Evolutionary conservation across 1,140 invertebrate species (phyloP).

Genomic region (Euwallacea similis): DNA sequence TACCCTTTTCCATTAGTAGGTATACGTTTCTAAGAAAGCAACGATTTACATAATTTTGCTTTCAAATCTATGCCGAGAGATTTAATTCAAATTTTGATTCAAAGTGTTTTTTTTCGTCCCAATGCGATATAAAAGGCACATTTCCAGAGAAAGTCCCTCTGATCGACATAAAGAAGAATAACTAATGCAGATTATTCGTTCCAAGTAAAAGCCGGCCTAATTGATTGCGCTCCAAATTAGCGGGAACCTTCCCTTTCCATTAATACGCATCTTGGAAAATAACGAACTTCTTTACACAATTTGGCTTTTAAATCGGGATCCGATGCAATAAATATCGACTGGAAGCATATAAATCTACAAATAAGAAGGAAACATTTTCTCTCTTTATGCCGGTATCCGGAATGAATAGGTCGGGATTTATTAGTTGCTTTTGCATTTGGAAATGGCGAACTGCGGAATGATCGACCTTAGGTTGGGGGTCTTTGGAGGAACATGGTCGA

Average conservation of each 20-base stretch:
- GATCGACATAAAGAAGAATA: not conserved
- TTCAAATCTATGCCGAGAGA: too few species aligned
- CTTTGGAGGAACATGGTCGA: not conserved
- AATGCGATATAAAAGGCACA: too few species aligned
- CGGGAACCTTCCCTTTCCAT: constrained; percentile 22
- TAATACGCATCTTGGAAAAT: constrained; percentile 32
- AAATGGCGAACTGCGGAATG: constrained; percentile 9
- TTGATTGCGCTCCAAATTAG: constrained; percentile 17
- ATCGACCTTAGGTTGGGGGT: constrained; percentile 9
- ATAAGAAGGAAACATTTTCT: constrained; percentile 33
- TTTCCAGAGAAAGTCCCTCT: not conserved
- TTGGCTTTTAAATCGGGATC: constrained; percentile 31
- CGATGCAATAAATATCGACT: constrained; percentile 32
- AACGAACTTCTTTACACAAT: constrained; percentile 31
- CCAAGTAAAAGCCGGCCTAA: constrained; percentile 7
- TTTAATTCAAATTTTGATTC: too few species aligned
- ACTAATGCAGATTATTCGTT: constrained; percentile 5
- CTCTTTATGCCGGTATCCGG: constrained; percentile 23
- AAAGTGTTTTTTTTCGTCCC: too few species aligned
- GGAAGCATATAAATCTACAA: constrained; percentile 30
- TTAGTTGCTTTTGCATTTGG: constrained; percentile 28
- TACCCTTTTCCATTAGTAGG: not conserved
- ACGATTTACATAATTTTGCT: too few species aligned
- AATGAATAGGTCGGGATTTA: constrained; percentile 28
- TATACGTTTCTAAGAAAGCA: too few species aligned